Conservation (phyloP, 2,797 vertebrate species). For the Tadarida brasiliensis region DNA sequence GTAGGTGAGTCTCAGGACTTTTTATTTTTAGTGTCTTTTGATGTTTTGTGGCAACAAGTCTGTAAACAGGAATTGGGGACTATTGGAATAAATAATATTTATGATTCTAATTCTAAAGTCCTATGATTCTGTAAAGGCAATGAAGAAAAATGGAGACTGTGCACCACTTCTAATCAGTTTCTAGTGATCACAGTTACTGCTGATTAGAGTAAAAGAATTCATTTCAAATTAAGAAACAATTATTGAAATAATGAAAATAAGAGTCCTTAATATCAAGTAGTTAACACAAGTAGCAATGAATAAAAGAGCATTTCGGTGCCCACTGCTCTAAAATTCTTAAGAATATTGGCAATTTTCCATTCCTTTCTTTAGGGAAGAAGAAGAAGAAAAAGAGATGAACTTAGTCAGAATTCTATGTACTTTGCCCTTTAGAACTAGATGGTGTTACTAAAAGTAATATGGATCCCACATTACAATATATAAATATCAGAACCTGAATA, state of each 20-base stretch:
- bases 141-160: slow-evolving; percentile 14
- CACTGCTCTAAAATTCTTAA: slow-evolving; percentile 59
- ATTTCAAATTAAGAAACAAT: slow-evolving; percentile 79
- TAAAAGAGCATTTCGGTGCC: slow-evolving; percentile 41
- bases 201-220: slow-evolving; percentile 66
- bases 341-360: slow-evolving; percentile 67
- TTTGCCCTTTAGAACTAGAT: slow-evolving; percentile 82
- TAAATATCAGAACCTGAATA: slow-evolving; percentile 85
- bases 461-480: slow-evolving; percentile 83
- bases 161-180: slow-evolving; percentile 60
- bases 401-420: slow-evolving; percentile 79
- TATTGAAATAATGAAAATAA: slow-evolving; percentile 78
- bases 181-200: slow-evolving; percentile 61
- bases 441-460: slow-evolving; percentile 80
- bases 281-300: slow-evolving; percentile 48
- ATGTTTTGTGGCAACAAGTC: slow-evolving; percentile 41
- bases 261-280: slow-evolving; percentile 70
- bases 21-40: slow-evolving; percentile 22
- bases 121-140: slow-evolving; percentile 39
- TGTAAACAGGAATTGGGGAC: background rate
- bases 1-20: background rate
- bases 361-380: slow-evolving; percentile 66
- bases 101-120: background rate
- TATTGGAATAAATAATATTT: slow-evolving; percentile 20
- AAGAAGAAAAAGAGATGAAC: slow-evolving; percentile 66